Conservation (phyloP, 2,888 invertebrate species). For the Polymixis flavicincta region DNA sequence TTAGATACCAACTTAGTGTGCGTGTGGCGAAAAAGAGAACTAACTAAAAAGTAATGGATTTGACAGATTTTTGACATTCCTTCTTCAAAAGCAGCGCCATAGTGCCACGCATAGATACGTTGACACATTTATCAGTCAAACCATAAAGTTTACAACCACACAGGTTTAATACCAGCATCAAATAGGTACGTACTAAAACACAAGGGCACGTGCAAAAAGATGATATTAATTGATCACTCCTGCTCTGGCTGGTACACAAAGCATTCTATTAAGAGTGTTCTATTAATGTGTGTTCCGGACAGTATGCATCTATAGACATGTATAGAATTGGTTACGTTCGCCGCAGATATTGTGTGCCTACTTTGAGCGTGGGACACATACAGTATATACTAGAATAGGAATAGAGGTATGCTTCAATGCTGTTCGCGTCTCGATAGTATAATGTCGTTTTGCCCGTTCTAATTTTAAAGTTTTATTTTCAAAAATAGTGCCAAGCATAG, state of each 20-base stretch:
- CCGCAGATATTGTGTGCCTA: constrained; percentile 45
- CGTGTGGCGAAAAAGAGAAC: neutral
- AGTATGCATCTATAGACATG: constrained; percentile 32
- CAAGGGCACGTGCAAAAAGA: constrained; percentile 31
- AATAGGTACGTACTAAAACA: constrained; percentile 10
- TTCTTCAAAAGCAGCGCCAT: neutral
- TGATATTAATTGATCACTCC: constrained; percentile 61
- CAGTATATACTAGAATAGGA: neutral
- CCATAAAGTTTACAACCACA: neutral
- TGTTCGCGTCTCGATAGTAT: neutral
- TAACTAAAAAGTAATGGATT: neutral
- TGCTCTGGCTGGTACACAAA: constrained; percentile 51
- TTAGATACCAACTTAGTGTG: neutral
- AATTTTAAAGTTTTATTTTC: too few relatives aligned
- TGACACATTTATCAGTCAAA: too few relatives aligned
- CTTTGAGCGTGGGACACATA: constrained; percentile 10
- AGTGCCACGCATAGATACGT: neutral
- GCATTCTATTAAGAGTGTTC: constrained; percentile 60
- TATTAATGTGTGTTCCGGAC: constrained; percentile 58
- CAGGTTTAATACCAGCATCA: constrained; percentile 7
- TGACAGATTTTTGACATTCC: neutral
- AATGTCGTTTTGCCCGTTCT: neutral
- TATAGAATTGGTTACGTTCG: constrained; percentile 47
- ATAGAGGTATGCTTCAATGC: constrained; percentile 6
- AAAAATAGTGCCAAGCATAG: too few relatives aligned